Evolutionary conservation across 2,888 invertebrate species (phyloP), one percentile per base, ranked within the genome.

Genomic region (Heliconius ethilla): DNA sequence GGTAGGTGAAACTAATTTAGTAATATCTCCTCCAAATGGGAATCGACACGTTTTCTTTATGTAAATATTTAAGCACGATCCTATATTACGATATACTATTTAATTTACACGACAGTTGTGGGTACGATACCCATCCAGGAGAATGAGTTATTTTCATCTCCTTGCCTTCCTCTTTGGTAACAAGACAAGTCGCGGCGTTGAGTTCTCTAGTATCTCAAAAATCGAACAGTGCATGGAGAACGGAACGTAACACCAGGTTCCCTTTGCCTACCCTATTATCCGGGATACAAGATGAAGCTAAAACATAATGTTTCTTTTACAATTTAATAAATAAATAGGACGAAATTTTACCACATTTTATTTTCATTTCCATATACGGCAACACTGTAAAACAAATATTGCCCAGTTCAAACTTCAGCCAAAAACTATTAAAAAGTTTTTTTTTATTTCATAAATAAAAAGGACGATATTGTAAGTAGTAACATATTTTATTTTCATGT

Each of bases 391-490:
- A 40, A n/a, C 2, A 51, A 51, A 51, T 51, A 6, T 51, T 51
- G 51, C 51, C 7, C 18, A 51, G 51, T 18, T 51, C 18, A 6
- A 51, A 18, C 18, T 51, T 51, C 2, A 18, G 51, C 51, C 18
- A 18, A 51, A 51, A 18, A 51, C 7, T 51, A 51, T 51, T 18
- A 51, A 37, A 67, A 9, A 37, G n/a, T 37, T 37, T 10, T 40
- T 40, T 15, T 45, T 25, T 25, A 40, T 69, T 40, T 45, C 18
- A 69, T 69, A 69, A 69, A 69, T 69, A 69, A 69, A 69, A 69
- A 40, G 40, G 40, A 69, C 40, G 25, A 40, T 25, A 40, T 69
- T 51, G 40, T 69, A 51, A 51, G 51, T 51, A 51, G 65, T 69
- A 69, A 69, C 40, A 69, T 40, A 40, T 25, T 69, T 69, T 69